These are phyloP conservation scores for Notolabrus celidotus DNA, from an alignment of 2,797 vertebrate species.

Conservation along the genomic window DNA sequence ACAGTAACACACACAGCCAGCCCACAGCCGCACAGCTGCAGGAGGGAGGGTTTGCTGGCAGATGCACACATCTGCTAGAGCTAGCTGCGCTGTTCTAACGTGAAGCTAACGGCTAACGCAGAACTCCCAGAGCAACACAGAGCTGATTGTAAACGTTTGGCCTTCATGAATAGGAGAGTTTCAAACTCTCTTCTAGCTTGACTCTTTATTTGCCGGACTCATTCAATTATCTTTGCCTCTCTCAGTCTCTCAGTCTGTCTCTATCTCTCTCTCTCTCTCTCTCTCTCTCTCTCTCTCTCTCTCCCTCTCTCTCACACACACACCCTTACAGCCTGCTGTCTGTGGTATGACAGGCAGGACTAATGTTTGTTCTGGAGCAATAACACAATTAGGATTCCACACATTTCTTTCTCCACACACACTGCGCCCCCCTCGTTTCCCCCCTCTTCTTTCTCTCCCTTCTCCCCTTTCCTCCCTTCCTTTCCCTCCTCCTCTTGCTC, in stretches of 20 bases:
- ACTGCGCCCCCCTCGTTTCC: neutral
- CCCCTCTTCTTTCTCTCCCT: conserved; percentile 13
- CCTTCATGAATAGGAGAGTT: conserved; percentile 31
- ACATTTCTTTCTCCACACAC: conserved; percentile 68
- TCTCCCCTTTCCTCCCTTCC: conserved; percentile 13
- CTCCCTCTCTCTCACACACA: conserved; percentile 14
- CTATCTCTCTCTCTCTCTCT: conserved; percentile 24
- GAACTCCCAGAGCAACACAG: conserved; percentile 42
- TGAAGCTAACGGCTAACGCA: conserved; percentile 52
- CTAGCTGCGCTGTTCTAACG: no score
- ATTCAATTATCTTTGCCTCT: conserved; percentile 60
- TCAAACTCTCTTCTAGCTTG: conserved; percentile 37
- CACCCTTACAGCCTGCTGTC: conserved; percentile 60
- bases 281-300: conserved; percentile 11
- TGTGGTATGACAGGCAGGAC: conserved; percentile 74
- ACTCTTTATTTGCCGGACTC: conserved; percentile 60
- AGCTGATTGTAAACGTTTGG: conserved; percentile 49
- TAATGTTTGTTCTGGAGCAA: conserved; percentile 83
- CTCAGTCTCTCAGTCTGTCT: conserved; percentile 12
- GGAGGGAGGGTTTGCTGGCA: conserved; percentile 69
- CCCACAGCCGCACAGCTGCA: conserved; percentile 73
- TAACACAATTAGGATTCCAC: conserved; percentile 84
- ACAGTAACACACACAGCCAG: conserved; percentile 32
- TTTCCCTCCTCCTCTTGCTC: neutral
- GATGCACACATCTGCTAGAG: conserved; percentile 73